phyloP scores from a whole-genome alignment of 2,797 vertebrate species.

The Bradypodion ventrale region DNA sequence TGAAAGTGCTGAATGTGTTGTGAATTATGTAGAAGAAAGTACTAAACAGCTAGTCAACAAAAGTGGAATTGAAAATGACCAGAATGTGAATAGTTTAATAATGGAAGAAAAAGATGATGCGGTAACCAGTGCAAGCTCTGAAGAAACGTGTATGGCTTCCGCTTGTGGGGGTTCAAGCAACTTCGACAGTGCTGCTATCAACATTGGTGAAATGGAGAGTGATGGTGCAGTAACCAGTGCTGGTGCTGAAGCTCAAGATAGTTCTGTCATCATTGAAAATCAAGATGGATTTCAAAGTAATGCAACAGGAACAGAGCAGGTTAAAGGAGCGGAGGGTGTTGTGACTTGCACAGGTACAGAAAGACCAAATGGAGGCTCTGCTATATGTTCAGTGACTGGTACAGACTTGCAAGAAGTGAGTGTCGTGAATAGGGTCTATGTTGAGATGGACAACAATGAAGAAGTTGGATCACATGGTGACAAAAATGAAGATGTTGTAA shows the following conservation, averaged over 20 bases:
- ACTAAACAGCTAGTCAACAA: constrained; percentile 35
- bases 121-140: constrained; percentile 81
- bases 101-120: constrained; percentile 81
- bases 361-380: constrained; percentile 64
- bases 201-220: constrained; percentile 69
- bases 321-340: constrained; percentile 70
- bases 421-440: constrained; percentile 56
- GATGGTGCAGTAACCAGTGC: constrained; percentile 81
- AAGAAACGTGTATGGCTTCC: constrained; percentile 71
- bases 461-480: constrained; percentile 42
- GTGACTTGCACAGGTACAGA: constrained; percentile 78
- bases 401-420: constrained; percentile 64
- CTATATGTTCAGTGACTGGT: constrained; percentile 64
- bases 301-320: constrained; percentile 36
- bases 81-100: constrained; percentile 53
- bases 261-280: constrained; percentile 54
- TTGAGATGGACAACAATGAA: constrained; percentile 31
- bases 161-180: constrained; percentile 47
- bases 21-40: constrained; percentile 62
- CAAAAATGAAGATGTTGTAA: constrained; percentile 66
- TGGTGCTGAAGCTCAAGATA: constrained; percentile 73
- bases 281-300: constrained; percentile 55
- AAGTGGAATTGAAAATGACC: constrained; percentile 41
- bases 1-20: constrained; percentile 63
- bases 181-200: constrained; percentile 60